A percentile compares a stretch with the other conserved stretches of the same genome.
These are phyloP conservation scores for Cyanoderma ruficeps DNA, from an alignment of 2,113 vertebrate genomes.

Conservation along the genomic window DNA sequence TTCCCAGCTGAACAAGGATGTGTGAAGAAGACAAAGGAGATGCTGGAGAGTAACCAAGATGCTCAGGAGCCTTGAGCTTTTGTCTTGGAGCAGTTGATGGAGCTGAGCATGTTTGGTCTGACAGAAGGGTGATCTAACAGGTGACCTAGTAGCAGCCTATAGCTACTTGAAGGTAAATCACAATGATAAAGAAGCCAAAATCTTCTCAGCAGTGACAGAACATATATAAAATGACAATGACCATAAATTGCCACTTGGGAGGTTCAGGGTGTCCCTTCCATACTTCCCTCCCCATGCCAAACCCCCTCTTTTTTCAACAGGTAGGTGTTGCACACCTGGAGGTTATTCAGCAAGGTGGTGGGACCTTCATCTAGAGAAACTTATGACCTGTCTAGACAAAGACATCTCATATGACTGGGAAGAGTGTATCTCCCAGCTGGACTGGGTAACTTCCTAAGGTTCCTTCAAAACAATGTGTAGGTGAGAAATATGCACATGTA, in stretches of 20 bases:
- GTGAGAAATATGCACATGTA: background rate
- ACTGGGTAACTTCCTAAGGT: background rate
- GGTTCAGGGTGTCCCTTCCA: background rate
- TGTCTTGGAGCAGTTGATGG: background rate
- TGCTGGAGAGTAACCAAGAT: background rate
- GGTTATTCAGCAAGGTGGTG: background rate
- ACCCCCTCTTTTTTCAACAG: background rate
- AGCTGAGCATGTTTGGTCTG: background rate
- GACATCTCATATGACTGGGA: fast-evolving
- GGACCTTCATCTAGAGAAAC: background rate
- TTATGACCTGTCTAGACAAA: background rate
- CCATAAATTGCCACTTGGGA: background rate
- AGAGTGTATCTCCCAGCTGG: background rate
- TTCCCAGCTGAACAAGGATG: background rate
- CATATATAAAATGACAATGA: background rate
- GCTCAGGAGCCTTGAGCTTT: background rate
- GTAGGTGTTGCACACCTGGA: background rate
- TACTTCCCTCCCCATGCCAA: background rate
- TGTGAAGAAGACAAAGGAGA: background rate
- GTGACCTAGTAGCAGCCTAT: background rate
- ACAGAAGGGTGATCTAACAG: background rate
- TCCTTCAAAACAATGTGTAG: background rate
- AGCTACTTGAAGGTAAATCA: background rate
- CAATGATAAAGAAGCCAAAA: background rate
- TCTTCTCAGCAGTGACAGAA: background rate